Percentiles rank a stretch among this genome's conserved stretches.
Evolutionary conservation across 1,140 invertebrate species (phyloP).

Genomic region (Plodia interpunctella): DNA sequence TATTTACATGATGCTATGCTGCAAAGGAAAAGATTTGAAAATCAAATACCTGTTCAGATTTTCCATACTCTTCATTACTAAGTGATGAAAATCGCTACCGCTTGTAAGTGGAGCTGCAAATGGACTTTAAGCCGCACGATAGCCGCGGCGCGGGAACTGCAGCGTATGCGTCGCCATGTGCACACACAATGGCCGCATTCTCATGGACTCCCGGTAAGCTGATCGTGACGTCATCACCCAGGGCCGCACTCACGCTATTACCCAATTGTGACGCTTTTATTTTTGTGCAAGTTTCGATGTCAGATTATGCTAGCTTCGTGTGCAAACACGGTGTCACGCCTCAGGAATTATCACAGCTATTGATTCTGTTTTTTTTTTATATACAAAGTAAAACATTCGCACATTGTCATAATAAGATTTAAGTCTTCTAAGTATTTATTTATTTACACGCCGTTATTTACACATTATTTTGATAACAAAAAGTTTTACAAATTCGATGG

Average conservation of each 20-base stretch:
- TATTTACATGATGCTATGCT: no score
- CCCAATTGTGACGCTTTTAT: constrained; percentile 16
- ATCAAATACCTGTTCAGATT: no score
- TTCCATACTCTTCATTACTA: no score
- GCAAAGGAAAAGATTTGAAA: no score
- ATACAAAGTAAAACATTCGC: no score
- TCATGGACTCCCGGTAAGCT: constrained; percentile 76
- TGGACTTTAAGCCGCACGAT: constrained; percentile 22
- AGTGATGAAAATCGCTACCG: constrained; percentile 4
- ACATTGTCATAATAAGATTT: no score
- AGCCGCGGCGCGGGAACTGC: constrained; percentile 50
- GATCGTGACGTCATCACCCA: constrained; percentile 71
- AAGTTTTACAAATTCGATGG: no score
- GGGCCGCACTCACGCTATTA: constrained; percentile 46
- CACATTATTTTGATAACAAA: no score
- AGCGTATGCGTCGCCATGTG: constrained; percentile 76
- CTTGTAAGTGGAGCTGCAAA: neutral
- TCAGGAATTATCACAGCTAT: neutral
- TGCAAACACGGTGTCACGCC: neutral
- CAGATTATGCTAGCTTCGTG: neutral
- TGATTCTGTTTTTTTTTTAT: no score
- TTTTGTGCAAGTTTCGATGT: constrained; percentile 3
- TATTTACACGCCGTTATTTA: no score
- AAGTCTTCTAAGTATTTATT: no score
- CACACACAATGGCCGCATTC: constrained; percentile 78